Evolutionary conservation across 2,113 vertebrate species (phyloP).

Genomic region (Bubo blakistoni): DNA sequence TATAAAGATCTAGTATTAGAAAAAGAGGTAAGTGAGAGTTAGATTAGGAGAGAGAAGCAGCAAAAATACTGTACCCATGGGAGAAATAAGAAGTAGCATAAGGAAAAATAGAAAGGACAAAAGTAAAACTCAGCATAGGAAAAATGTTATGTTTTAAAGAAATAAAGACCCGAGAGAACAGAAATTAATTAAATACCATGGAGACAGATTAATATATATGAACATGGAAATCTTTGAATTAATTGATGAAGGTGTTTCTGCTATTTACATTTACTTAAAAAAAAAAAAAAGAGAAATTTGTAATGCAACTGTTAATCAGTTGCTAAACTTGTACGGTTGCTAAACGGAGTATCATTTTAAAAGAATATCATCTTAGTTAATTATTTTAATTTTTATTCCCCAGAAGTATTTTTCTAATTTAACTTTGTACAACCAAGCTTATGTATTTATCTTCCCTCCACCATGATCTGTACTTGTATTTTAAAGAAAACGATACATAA

Average conservation of each 20-base stretch:
- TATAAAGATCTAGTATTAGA: not conserved
- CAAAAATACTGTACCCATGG: not conserved
- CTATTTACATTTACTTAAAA: not conserved
- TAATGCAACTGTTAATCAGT: not conserved
- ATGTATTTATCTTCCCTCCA: not conserved
- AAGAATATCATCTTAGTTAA: not conserved
- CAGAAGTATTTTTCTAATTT: not conserved
- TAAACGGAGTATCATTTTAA: not conserved
- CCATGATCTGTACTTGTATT: not conserved
- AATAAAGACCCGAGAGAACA: not conserved
- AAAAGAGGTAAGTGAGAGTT: not conserved
- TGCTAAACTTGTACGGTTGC: not conserved
- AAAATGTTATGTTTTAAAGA: not conserved
- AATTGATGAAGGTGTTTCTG: not conserved
- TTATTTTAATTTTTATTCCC: not conserved
- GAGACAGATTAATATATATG: not conserved
- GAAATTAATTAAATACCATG: not conserved
- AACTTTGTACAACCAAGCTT: not conserved
- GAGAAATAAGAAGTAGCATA: not conserved
- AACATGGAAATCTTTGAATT: not conserved
- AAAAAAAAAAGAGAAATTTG: not conserved
- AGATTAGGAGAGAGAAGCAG: not conserved
- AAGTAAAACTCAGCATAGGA: not conserved
- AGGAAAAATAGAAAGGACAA: not conserved
- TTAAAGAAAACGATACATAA: not conserved